These are phyloP conservation scores for Polymixis flavicincta DNA, from an alignment of 2,888 invertebrate species.

Conservation along the genomic window DNA sequence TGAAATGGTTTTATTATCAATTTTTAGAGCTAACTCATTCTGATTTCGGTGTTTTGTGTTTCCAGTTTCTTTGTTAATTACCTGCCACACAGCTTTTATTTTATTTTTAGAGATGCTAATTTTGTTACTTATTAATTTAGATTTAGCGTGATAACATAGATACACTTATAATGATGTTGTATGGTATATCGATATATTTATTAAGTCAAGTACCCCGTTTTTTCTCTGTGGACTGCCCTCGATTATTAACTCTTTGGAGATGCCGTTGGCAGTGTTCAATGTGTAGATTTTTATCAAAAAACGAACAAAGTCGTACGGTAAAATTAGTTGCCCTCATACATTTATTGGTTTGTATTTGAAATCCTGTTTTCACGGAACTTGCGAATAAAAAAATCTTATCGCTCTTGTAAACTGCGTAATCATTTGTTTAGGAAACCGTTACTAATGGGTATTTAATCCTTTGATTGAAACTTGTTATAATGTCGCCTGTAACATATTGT, in stretches of 20 bases:
- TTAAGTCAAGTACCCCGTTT: not conserved
- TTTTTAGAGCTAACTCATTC: too few relatives aligned
- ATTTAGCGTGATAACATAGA: too few relatives aligned
- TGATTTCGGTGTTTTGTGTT: too few relatives aligned
- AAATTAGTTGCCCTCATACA: slow-evolving; percentile 11
- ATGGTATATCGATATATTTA: not conserved
- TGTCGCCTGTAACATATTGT: slow-evolving; percentile 14
- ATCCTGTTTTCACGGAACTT: slow-evolving; percentile 19
- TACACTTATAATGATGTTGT: not conserved
- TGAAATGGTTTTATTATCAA: too few relatives aligned
- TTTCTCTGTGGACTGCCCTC: not conserved
- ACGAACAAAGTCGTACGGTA: not conserved
- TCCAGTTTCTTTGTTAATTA: too few relatives aligned
- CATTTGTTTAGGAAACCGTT: slow-evolving; percentile 31
- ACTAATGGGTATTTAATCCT: slow-evolving; percentile 29
- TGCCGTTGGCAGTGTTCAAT: not conserved
- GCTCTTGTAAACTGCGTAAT: slow-evolving; percentile 32
- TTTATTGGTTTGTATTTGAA: slow-evolving; percentile 23
- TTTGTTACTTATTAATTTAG: too few relatives aligned
- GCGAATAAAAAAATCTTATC: slow-evolving; percentile 26
- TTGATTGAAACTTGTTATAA: slow-evolving; percentile 23
- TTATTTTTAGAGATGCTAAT: too few relatives aligned
- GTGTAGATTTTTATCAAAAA: not conserved
- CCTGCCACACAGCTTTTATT: too few relatives aligned
- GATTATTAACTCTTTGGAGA: not conserved